Conservation (phyloP, 1,140 invertebrate species). For the Galleria mellonella region DNA sequence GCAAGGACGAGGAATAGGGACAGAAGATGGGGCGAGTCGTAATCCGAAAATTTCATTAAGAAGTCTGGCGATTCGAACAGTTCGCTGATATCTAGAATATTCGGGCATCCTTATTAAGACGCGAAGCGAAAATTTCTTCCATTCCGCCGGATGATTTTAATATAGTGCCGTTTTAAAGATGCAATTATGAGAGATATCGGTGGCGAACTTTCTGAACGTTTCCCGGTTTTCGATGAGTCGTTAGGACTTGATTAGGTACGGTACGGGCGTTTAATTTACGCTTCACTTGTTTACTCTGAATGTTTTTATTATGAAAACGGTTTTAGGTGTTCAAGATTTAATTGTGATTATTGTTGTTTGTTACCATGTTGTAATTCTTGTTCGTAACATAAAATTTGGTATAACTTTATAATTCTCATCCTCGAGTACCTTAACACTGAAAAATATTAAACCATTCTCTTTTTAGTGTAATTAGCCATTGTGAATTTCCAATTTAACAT, state of each 20-base stretch:
- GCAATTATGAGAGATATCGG: conserved; percentile 40
- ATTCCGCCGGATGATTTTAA: conserved; percentile 47
- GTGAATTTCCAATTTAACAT: too few species aligned
- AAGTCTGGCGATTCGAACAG: conserved; percentile 60
- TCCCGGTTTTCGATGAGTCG: conserved; percentile 1
- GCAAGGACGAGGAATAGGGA: conserved; percentile 22
- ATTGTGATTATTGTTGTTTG: too few species aligned
- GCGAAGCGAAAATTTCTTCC: conserved; percentile 44
- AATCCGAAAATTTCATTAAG: conserved; percentile 74
- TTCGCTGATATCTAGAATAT: conserved; percentile 65
- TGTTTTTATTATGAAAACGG: too few species aligned
- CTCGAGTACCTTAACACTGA: too few species aligned
- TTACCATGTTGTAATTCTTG: too few species aligned
- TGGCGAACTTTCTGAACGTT: conserved; percentile 16
- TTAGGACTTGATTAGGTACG: neutral
- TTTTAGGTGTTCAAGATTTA: too few species aligned
- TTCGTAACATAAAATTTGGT: too few species aligned
- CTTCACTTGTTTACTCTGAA: too few species aligned
- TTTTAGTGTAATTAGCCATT: too few species aligned
- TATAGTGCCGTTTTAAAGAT: conserved; percentile 36
- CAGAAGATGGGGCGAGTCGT: conserved; percentile 37
- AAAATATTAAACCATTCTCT: too few species aligned
- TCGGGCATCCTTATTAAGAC: conserved; percentile 56
- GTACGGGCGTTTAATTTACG: neutral
- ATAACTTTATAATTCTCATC: too few species aligned